Evolutionary conservation across 1,140 invertebrate genomes (phyloP).

Genomic region (Orius insidiosus): DNA sequence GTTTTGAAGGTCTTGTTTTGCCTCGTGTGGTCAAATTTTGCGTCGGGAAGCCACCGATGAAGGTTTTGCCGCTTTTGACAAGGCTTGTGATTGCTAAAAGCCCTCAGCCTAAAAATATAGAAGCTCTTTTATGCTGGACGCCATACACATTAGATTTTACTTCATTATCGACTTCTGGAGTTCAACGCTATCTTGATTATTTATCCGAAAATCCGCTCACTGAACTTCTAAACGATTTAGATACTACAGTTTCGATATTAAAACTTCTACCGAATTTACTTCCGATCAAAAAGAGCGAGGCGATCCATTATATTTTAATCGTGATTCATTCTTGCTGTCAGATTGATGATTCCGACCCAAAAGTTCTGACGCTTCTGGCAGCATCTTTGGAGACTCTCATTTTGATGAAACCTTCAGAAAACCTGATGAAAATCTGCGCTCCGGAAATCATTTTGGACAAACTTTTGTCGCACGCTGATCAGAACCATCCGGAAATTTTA

Average conservation of each 20-base stretch:
- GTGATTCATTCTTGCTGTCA: not conserved
- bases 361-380: not conserved
- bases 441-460: conserved; percentile 7
- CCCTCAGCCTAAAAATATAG: conserved; percentile 7
- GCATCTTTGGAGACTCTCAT: conserved; percentile 7
- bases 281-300: conserved; percentile 10
- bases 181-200: not conserved
- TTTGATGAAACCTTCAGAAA: conserved; percentile 7
- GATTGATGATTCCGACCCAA: not conserved
- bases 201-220: not conserved
- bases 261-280: conserved; percentile 11
- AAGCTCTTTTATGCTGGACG: conserved; percentile 9
- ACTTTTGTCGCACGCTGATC: conserved; percentile 1
- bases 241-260: not conserved
- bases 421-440: not conserved
- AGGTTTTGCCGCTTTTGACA: conserved; percentile 39
- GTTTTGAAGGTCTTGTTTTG: conserved; percentile 55
- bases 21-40: conserved; percentile 45
- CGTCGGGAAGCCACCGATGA: conserved; percentile 25
- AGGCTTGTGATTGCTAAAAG: conserved; percentile 35
- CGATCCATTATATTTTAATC: not conserved
- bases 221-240: not conserved
- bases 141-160: conserved; percentile 14
- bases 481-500: conserved; percentile 4
- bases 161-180: not conserved